These are phyloP conservation scores for Drosophila littoralis DNA, from an alignment of 1,140 invertebrate genomes.

Conservation along the genomic window DNA sequence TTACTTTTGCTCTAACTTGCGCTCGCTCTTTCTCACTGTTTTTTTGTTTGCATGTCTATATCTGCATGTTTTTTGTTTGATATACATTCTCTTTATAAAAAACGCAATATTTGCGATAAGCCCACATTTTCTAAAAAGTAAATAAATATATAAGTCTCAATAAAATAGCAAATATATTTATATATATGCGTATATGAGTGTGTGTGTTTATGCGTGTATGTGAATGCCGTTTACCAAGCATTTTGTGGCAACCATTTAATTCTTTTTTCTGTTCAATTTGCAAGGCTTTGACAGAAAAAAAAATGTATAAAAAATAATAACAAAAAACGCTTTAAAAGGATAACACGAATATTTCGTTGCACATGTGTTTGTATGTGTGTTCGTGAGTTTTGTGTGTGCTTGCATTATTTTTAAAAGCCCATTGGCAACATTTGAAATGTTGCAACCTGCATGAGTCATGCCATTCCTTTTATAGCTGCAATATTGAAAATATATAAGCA, in stretches of 20 bases:
- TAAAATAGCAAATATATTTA: constrained; percentile 44
- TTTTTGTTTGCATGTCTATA: constrained; percentile 63
- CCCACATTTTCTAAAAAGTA: constrained; percentile 25
- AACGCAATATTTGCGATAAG: constrained; percentile 54
- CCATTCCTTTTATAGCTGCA: constrained; percentile 18
- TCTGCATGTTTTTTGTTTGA: constrained; percentile 63
- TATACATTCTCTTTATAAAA: constrained; percentile 46
- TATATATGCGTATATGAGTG: constrained; percentile 5
- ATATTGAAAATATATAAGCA: constrained; percentile 13
- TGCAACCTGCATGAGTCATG: constrained; percentile 47
- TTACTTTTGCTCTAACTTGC: constrained; percentile 14
- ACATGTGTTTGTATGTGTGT: neutral
- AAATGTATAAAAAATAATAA: neutral
- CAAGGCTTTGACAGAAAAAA: constrained; percentile 23
- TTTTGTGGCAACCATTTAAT: constrained; percentile 53
- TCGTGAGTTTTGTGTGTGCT: constrained; percentile 7
- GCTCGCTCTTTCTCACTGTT: constrained; percentile 11
- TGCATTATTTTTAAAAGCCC: constrained; percentile 22
- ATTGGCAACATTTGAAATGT: constrained; percentile 24
- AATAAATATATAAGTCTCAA: constrained; percentile 33
- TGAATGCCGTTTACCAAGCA: constrained; percentile 62
- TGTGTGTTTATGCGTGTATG: constrained; percentile 11
- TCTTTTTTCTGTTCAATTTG: constrained; percentile 39
- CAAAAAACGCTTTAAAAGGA: constrained; percentile 33
- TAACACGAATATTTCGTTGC: constrained; percentile 30